phyloP scores from a whole-genome alignment of 2,113 vertebrate genomes.

The Clarias gariepinus region DNA sequence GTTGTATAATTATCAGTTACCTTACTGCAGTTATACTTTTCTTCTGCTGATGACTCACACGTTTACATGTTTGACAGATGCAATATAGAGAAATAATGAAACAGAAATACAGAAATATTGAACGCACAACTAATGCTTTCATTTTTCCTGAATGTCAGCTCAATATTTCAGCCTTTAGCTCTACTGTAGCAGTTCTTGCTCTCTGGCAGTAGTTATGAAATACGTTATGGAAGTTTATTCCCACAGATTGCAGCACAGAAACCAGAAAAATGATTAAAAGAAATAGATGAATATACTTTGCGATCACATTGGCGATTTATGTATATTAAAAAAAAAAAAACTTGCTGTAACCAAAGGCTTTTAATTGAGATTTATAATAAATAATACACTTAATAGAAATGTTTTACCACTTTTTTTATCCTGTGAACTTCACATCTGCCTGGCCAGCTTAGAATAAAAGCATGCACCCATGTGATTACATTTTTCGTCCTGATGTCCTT shows the following conservation, averaged over 20 bases:
- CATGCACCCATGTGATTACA: neutral
- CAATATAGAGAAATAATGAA: neutral
- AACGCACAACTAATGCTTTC: neutral
- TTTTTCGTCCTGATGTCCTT: neutral
- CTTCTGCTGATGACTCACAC: neutral
- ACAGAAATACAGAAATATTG: neutral
- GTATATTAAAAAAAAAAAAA: neutral
- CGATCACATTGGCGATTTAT: neutral
- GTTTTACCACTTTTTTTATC: neutral
- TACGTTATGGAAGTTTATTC: neutral
- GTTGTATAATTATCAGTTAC: neutral
- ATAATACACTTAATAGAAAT: neutral
- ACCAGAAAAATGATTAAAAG: neutral
- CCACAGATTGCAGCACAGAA: neutral
- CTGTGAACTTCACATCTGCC: neutral
- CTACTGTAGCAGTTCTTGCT: neutral
- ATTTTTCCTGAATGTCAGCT: slow-evolving; percentile 9
- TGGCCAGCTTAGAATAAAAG: neutral
- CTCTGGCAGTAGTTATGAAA: neutral
- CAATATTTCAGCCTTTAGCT: slow-evolving; percentile 19
- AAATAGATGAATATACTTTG: neutral
- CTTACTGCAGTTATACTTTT: neutral
- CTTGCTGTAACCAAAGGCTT: neutral
- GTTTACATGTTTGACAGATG: slow-evolving; percentile 12
- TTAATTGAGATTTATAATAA: neutral